Evolutionary conservation across 2,888 invertebrate genomes (phyloP), one percentile per base, ranked within the genome.

Genomic region (Spisula solida): DNA sequence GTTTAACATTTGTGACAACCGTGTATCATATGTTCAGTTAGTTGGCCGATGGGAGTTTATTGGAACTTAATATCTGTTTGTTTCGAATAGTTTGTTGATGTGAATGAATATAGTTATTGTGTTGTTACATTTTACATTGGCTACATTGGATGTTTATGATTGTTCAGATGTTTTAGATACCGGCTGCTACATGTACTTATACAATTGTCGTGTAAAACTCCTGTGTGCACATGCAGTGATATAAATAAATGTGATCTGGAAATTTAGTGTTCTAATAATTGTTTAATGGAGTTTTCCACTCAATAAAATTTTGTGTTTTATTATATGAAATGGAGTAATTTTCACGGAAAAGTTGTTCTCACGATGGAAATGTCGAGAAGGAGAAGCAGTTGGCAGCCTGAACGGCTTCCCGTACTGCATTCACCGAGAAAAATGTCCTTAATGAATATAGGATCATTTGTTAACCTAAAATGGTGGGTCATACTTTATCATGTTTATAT

Each of bases 361-460:
- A 75, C 75, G 14, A 75, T 75, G 75, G 75, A 75, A 75, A 75
- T 29, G 75, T 75, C 31, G 31, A 10, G 18, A 10, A 70, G 83
- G 4, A 47, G 83, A 51, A 51, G 75, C 51, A 83, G 83, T 75
- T 75, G 70, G 48, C 83, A 75, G 31, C 48, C 18, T 16, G 75
- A 83, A n/a, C 12, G 83, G 47, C 66, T 75, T 6, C 79, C 18
- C 0, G 41, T 55, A 0, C 29, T 85, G 29, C 85, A 75, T 5
- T 25, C 31, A 12, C 31, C 51, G 48, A 55, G 79, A 56, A 78
- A 79, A 56, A 79, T 81, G 48, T 66, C 83, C 18, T 55, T 83
- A 70, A 86, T 89, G 89, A 70, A 89, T 81, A 86, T 86, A 31
- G 83, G 89, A 47, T 86, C 89, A 29, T 89, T 48, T 82, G 82